Base-by-base conservation (phyloP, 92 coral and sea anemone genomes). In the Heliopora coerulea region DNA sequence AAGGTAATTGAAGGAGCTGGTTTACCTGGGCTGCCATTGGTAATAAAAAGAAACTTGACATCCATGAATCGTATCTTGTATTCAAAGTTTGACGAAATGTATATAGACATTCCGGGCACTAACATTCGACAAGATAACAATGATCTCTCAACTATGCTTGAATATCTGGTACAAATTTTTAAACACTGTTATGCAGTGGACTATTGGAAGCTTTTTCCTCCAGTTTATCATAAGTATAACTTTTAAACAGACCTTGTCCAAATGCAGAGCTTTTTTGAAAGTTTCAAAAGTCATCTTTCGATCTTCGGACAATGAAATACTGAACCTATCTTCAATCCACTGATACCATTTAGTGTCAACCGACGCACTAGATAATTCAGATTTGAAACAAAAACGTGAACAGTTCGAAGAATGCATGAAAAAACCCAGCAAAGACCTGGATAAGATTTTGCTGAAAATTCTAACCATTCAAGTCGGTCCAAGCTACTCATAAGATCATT, bases 401-500 rank as follows among this genome's bases (percentile, higher is more conserved):
- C 21, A 50, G n/a, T n/a, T n/a, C n/a, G n/a, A n/a, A n/a, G n/a
- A 50, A 50, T 50, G 7, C 58, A 17, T 23, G 58, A 50, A 17
- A 50, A 5, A 23, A 50, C 17, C 58, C 58, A 6, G n/a, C 3
- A 50, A 23, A 23, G 26, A 17, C 58, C 58, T 50, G n/a, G n/a
- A 23, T 50, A 5, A 17, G 6, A 50, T 17, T 3, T 50, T 50
- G 58, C 26, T 17, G n/a, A 30, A 56, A 4, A 24, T 56, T 56
- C 33, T 56, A 56, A 70, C 77, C 77, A 70, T 52, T 70, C 77
- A 56, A 70, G 77, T 18, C 77, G 62, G 34, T 70, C 77, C 77
- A 70, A 54, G 21, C 77, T 52, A 50, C 62, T 70, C 77, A 70
- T 70, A 34, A 70, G 32, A 54, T 70, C 77, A 27, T 1, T 70